Conservation (phyloP, 2,888 invertebrate genomes). For the Orthosia cruda region DNA sequence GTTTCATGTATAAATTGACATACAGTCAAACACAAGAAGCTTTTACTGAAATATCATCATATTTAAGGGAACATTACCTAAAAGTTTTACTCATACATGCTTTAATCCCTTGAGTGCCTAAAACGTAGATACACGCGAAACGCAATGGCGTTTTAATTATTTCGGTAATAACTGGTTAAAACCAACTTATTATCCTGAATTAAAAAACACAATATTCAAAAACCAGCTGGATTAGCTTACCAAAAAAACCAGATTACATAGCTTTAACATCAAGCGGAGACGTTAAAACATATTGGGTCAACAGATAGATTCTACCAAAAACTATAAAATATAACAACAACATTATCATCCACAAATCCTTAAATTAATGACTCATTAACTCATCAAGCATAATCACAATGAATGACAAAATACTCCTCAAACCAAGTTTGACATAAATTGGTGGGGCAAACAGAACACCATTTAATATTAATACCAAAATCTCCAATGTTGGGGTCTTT, state of each 20-base stretch:
- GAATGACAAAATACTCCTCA: conserved; percentile 31
- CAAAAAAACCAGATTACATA: background rate
- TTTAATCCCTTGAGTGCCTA: too few relatives aligned
- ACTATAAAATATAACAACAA: conserved; percentile 1
- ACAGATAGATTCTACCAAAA: background rate
- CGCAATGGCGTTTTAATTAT: too few relatives aligned
- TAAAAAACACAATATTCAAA: background rate
- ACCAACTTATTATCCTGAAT: background rate
- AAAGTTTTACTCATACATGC: background rate
- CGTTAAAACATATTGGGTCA: conserved; percentile 1
- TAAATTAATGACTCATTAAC: conserved; percentile 44
- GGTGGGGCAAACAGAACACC: conserved; percentile 19
- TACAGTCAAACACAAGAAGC: background rate
- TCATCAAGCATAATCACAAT: conserved; percentile 36
- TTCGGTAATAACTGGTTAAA: too few relatives aligned
- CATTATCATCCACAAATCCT: conserved; percentile 31
- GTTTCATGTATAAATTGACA: background rate
- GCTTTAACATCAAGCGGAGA: background rate
- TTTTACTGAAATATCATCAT: background rate
- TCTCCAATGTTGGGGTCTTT: background rate
- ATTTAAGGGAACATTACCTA: background rate
- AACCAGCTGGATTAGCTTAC: too few relatives aligned
- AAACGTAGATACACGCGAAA: too few relatives aligned
- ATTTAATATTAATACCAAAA: conserved; percentile 38
- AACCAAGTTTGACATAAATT: conserved; percentile 42